Evolutionary conservation across 2,797 vertebrate genomes (phyloP), one percentile per base, ranked within the genome.

Genomic region (Sebastes jordani): DNA sequence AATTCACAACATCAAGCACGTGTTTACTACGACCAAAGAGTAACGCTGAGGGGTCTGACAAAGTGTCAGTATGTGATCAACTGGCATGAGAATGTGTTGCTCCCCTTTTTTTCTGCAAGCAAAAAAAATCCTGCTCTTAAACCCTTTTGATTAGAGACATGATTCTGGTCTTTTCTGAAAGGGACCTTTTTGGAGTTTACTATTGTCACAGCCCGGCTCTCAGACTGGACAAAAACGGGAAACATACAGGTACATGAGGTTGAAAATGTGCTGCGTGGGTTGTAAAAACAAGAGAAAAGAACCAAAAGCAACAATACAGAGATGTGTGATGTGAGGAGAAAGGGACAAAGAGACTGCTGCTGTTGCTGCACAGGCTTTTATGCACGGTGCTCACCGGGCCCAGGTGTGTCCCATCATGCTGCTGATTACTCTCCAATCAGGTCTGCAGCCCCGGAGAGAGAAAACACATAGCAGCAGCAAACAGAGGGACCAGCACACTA

Each of bases 261-360:
- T 49, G 46, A 49, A 49, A 49, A 49, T 20, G 46, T 49, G 18
- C 46, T 49, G 18, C 1, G 20, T 46, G 42, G 42, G 42, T 46
- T 18, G 49, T 20, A 54, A 54, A 54, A 54, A 54, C 20, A 54
- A 49, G 18, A 20, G 18, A 54, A 54, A 54, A 54, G 49, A 54
- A 4, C 4, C 20, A 52, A 46, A 46, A 49, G 46, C 20, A n/a
- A 0, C 49, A 54, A 54, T 2, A 6, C 22, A 55, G 34, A 32
- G 29, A n/a, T n/a, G n/a, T 23, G 32, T n/a, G 6, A 8, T 7
- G 11, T 2, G 32, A 63, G 0, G 32, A 36, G 61, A 36, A 46
- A 46, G 3, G 0, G 8, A 8, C 16, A n/a, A 61, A 61, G 0
- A 7, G 3, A 54, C 49, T n/a, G 20, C 20, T 18, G 7, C 25